These are phyloP conservation scores for Trichogramma evanescens DNA, from an alignment of 2,888 invertebrate genomes.

Conservation along the genomic window DNA sequence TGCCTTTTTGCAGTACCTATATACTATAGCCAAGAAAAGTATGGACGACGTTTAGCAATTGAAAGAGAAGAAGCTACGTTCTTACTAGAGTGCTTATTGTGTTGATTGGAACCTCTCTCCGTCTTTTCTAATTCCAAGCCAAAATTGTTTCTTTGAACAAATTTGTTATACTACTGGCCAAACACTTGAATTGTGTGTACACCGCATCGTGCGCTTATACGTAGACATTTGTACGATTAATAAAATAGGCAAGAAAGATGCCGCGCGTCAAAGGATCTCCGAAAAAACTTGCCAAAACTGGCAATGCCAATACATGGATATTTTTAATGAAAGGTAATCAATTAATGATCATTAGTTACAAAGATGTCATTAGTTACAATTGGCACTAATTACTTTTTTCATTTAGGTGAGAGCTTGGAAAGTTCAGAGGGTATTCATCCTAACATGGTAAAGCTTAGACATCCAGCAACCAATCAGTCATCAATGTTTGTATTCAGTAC, in stretches of 20 bases:
- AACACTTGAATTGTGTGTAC: too few species aligned
- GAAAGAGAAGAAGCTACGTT: too few species aligned
- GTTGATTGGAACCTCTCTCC: too few species aligned
- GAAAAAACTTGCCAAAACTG: conserved; percentile 50
- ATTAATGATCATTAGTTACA: conserved; percentile 2
- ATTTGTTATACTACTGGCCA: too few species aligned
- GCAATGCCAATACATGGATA: conserved; percentile 62
- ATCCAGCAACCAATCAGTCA: conserved; percentile 59
- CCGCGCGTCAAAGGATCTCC: conserved; percentile 54
- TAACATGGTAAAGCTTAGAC: conserved; percentile 59
- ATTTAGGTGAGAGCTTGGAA: conserved; percentile 50
- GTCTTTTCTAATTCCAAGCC: too few species aligned
- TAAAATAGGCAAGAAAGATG: conserved; percentile 25
- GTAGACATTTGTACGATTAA: too few species aligned
- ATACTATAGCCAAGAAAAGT: too few species aligned
- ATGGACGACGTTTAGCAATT: too few species aligned
- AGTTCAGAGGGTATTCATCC: conserved; percentile 44
- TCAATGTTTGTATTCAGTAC: conserved; percentile 62
- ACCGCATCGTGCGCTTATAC: too few species aligned
- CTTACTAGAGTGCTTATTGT: too few species aligned
- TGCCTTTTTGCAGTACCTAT: too few species aligned
- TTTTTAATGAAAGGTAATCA: conserved; percentile 59
- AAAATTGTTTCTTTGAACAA: too few species aligned
- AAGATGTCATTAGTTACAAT: neutral
- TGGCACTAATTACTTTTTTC: neutral